Conservation (phyloP, 2,113 vertebrate species). For the Poecilia latipinna region DNA sequence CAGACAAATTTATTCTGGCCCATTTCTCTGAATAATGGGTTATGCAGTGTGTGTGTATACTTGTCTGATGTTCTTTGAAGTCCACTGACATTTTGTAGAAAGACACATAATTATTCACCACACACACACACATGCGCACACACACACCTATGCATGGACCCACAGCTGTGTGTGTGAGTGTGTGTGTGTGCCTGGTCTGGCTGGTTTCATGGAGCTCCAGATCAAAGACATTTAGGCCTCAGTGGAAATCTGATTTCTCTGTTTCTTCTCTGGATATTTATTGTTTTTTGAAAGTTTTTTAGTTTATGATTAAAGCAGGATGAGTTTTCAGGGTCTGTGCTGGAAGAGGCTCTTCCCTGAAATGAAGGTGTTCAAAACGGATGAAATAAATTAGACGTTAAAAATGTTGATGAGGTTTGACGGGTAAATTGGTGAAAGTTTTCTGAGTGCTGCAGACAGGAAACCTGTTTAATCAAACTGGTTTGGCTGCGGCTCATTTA, state of each 20-base stretch:
- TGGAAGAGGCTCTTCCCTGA: no score
- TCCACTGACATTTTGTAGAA: slow-evolving; percentile 57
- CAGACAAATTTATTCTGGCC: slow-evolving; percentile 33
- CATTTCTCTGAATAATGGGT: slow-evolving; percentile 59
- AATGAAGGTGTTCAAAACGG: not conserved
- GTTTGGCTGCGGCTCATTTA: not conserved
- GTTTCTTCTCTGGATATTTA: slow-evolving; percentile 37
- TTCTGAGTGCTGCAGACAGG: not conserved
- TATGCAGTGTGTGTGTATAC: slow-evolving; percentile 36
- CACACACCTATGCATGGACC: not conserved
- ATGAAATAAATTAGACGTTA: not conserved
- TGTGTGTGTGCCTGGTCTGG: slow-evolving; percentile 16
- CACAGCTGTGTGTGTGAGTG: not conserved
- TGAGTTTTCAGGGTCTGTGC: not conserved
- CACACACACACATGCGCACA: not conserved
- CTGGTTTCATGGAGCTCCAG: slow-evolving; percentile 48
- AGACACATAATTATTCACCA: slow-evolving; percentile 48
- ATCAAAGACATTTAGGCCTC: slow-evolving; percentile 57
- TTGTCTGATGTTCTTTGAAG: slow-evolving; percentile 65
- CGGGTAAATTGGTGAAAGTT: not conserved
- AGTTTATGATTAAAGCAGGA: not conserved
- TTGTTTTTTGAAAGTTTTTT: slow-evolving; percentile 20
- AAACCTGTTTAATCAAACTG: not conserved
- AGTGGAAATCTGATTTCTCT: slow-evolving; percentile 23
- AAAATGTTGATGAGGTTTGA: not conserved